Evolutionary conservation across 2,113 vertebrate species (phyloP).

Genomic region (Phalacrocorax brasilianus): DNA sequence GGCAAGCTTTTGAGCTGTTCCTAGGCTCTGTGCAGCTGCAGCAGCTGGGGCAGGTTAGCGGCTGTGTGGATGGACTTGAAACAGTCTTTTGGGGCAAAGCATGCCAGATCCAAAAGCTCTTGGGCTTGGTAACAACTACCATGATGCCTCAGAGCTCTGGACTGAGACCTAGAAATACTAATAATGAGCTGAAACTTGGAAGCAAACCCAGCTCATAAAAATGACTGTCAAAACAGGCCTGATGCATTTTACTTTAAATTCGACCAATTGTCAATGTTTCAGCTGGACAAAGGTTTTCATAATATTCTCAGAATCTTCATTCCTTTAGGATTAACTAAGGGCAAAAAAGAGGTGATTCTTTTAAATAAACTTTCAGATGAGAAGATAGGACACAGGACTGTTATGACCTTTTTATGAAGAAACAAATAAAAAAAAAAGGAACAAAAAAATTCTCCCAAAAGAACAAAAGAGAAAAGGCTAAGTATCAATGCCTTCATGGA

Average conservation of each 20-base stretch:
- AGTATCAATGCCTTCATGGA: background rate
- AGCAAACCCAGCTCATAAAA: background rate
- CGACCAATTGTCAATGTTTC: background rate
- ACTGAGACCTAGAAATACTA: background rate
- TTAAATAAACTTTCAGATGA: background rate
- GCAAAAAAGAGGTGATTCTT: background rate
- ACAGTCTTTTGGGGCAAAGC: background rate
- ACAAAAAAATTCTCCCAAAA: background rate
- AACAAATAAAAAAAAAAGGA: background rate
- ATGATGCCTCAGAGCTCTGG: background rate
- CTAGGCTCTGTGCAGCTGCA: background rate
- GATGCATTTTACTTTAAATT: background rate
- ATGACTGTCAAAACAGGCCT: background rate
- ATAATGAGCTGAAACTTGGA: background rate
- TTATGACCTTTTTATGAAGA: background rate
- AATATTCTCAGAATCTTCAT: background rate
- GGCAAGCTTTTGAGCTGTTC: background rate
- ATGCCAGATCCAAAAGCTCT: background rate
- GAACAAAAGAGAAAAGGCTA: background rate
- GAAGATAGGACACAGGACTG: background rate
- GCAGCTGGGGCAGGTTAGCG: background rate
- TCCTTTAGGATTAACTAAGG: background rate
- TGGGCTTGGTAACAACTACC: background rate
- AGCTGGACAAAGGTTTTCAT: background rate
- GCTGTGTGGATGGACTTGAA: background rate